These are phyloP conservation scores for Tangara arthus DNA, from an alignment of 2,797 vertebrate species.

Conservation along the genomic window DNA sequence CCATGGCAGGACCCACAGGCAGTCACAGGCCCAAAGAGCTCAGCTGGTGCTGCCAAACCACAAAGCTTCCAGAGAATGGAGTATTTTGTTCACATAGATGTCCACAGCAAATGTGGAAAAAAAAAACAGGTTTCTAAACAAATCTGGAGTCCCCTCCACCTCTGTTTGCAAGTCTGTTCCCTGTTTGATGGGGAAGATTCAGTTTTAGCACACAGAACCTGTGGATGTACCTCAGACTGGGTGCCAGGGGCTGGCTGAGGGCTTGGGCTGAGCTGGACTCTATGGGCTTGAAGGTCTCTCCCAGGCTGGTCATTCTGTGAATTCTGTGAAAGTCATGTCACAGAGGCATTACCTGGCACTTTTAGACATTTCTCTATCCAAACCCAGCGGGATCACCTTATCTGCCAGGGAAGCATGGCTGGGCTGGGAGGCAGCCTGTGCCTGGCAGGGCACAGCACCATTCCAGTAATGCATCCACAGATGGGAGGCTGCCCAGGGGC, in stretches of 20 bases:
- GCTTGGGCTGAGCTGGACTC: not conserved
- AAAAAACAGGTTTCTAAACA: too few species aligned
- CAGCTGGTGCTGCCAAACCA: too few species aligned
- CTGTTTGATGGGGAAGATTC: too few species aligned
- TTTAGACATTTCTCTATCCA: accelerated
- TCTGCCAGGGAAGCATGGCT: not conserved
- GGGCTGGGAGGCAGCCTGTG: not conserved
- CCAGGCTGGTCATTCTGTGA: not conserved
- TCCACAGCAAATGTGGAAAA: too few species aligned
- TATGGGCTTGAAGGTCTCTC: accelerated
- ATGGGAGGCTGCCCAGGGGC: not conserved
- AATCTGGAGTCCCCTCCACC: too few species aligned
- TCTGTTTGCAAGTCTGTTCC: too few species aligned
- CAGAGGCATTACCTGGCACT: not conserved
- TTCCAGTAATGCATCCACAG: constrained; percentile 14
- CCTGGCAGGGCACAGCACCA: not conserved
- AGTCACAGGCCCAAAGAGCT: too few species aligned
- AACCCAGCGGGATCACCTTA: not conserved
- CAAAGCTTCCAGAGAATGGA: too few species aligned
- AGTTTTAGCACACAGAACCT: too few species aligned
- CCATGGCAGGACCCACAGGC: too few species aligned
- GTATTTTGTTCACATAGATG: too few species aligned
- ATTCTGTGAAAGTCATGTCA: accelerated
- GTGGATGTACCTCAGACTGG: not conserved
- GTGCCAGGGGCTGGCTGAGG: not conserved